Evolutionary conservation across 2,797 vertebrate genomes (phyloP), one percentile per base, ranked within the genome.

Genomic region (Enteromius fasciolatus): DNA sequence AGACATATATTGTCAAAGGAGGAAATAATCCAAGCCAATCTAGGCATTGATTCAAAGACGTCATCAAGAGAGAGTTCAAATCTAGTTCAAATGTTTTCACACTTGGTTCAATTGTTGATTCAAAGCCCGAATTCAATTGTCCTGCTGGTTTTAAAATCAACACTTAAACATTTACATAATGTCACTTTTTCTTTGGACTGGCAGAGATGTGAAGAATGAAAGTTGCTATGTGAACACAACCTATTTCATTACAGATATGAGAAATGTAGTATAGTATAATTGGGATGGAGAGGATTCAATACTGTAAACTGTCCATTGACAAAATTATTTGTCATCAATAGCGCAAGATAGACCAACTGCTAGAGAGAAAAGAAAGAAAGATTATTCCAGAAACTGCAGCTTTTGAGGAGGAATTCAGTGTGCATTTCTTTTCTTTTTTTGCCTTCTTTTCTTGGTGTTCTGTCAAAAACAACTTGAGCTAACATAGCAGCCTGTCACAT

Each of bases 381-480:
- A 91, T 86, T 86, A 93, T 93, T 92, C 67, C 86, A 88, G 80
- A 86, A 88, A 89, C 93, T 81, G 87, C 87, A 87, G 90, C 85
- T 85, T 89, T 70, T 83, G 83, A 90, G 88, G 85, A 89, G 86
- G 85, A 88, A 87, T 88, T 87, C 88, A 90, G 81, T 81, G 83
- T 83, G 87, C 81, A 86, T 83, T 81, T 81, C 79, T 84, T 88
- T 80, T n/a, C n/a, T n/a, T 68, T 41, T 44, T 44, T 80, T 66
- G 12, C 41, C 76, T 59, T 79, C 63, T 67, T 90, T 87, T 87
- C 90, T 92, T 92, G 92, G 91, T 92, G 90, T 91, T 93, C 90
- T 93, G 93, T 94, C 92, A 94, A 93, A 94, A 92, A 89, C 88
- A 93, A 93, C 92, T 93, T 92, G 90, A 90, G 89, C 90, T 90